Conservation (phyloP, 2,888 invertebrate species). For the Pollenia amentaria region DNA sequence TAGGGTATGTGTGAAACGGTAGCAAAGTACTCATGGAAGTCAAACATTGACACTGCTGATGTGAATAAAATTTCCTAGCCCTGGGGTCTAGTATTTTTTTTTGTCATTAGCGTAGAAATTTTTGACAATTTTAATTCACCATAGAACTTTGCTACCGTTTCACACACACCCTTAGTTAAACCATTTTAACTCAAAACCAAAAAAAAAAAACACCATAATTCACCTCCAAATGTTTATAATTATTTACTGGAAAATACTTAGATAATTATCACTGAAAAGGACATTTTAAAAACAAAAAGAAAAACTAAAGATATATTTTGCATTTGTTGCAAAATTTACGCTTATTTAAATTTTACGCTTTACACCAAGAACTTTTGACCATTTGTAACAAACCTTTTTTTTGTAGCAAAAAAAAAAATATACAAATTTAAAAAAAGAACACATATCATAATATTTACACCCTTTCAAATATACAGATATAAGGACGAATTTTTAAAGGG, state of each 20-base stretch:
- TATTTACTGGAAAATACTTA: neutral
- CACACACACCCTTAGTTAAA: too few relatives aligned
- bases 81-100: too few relatives aligned
- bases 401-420: conserved; percentile 23
- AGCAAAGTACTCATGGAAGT: too few relatives aligned
- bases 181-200: too few relatives aligned
- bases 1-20: too few relatives aligned
- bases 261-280: conserved; percentile 38
- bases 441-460: conserved; percentile 52
- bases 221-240: neutral
- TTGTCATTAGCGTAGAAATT: too few relatives aligned
- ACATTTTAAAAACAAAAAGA: neutral
- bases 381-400: conserved; percentile 37
- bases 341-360: conserved; percentile 78
- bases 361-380: conserved; percentile 33
- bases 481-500: neutral
- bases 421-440: conserved; percentile 26
- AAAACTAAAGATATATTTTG: conserved; percentile 77
- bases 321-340: conserved; percentile 84
- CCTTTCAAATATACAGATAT: neutral
- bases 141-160: too few relatives aligned
- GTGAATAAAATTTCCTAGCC: too few relatives aligned
- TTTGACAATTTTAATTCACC: too few relatives aligned
- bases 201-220: neutral
- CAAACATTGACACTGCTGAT: too few relatives aligned